Conservation (phyloP, 1,140 invertebrate species). For the Drosophila nebulosa region DNA sequence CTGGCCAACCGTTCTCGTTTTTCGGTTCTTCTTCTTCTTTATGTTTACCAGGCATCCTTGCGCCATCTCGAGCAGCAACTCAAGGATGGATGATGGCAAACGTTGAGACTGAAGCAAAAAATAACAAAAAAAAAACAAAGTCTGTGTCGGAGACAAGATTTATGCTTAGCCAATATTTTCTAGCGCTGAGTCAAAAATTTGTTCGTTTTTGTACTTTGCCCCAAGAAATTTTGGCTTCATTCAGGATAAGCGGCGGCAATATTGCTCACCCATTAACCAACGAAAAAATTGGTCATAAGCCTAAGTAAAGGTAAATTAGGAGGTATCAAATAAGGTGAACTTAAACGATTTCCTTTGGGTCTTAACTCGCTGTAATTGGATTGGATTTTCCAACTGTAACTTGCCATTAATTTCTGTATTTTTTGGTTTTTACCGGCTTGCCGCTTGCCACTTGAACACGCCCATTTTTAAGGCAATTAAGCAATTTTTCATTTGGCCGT, state of each 20-base stretch:
- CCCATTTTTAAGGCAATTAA: constrained; percentile 73
- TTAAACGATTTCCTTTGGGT: constrained; percentile 31
- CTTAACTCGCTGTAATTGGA: constrained; percentile 44
- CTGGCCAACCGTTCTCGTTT: not conserved
- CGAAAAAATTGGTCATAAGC: not conserved
- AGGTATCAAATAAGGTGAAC: constrained; percentile 13
- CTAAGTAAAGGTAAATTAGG: constrained; percentile 50
- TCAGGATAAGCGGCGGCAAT: not conserved
- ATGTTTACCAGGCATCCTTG: constrained; percentile 2
- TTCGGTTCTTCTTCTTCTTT: not conserved
- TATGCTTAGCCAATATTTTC: constrained; percentile 46
- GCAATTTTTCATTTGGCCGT: constrained; percentile 51
- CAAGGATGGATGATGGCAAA: constrained; percentile 14
- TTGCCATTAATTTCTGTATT: constrained; percentile 45
- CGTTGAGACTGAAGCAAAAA: not conserved
- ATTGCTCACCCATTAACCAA: constrained; percentile 5
- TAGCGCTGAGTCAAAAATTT: constrained; percentile 1
- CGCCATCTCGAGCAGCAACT: not conserved
- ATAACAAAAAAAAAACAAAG: not conserved
- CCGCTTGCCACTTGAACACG: constrained; percentile 5
- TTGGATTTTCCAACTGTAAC: constrained; percentile 34
- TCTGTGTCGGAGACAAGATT: constrained; percentile 35
- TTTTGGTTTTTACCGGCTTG: too few species aligned
- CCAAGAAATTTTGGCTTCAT: constrained; percentile 9
- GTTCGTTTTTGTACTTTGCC: not conserved